These are phyloP conservation scores for Stichodactyla helianthus DNA, from an alignment of 64 coral and sea anemone species.

Conservation along the genomic window DNA sequence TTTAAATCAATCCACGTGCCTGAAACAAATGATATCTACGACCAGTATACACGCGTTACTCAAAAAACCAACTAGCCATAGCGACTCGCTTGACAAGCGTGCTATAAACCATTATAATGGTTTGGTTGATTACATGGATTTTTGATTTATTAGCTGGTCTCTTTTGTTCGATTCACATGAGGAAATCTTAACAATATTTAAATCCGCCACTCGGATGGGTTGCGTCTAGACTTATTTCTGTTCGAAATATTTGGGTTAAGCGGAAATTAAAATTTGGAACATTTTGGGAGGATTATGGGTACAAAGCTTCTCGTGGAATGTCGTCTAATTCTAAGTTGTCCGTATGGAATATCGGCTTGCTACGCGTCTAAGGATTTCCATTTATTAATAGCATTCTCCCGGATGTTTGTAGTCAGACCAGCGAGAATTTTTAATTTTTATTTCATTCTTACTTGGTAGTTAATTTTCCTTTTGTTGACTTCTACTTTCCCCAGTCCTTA, in stretches of 20 bases:
- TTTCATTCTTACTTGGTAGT: no score
- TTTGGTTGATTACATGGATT: not conserved
- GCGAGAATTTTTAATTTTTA: no score
- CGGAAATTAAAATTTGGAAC: not conserved
- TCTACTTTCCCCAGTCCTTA: not conserved
- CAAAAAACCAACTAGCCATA: not conserved
- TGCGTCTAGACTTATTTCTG: not conserved
- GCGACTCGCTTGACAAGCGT: not conserved
- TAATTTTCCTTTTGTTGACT: not conserved
- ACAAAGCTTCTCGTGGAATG: not conserved
- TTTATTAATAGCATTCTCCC: not conserved
- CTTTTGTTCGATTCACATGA: not conserved
- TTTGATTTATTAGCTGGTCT: not conserved
- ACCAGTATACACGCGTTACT: not conserved
- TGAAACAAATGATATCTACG: not conserved
- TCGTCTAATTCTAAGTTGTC: not conserved
- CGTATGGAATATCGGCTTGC: no score
- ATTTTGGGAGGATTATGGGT: not conserved
- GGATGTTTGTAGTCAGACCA: not conserved
- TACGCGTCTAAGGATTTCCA: not conserved
- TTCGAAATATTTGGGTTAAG: not conserved
- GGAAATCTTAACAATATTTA: not conserved
- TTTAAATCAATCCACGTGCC: slow-evolving; percentile 12
- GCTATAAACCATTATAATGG: not conserved
- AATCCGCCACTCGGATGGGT: not conserved